Conservation (phyloP, 1,140 invertebrate species). For the Eurosta solidaginis region DNA sequence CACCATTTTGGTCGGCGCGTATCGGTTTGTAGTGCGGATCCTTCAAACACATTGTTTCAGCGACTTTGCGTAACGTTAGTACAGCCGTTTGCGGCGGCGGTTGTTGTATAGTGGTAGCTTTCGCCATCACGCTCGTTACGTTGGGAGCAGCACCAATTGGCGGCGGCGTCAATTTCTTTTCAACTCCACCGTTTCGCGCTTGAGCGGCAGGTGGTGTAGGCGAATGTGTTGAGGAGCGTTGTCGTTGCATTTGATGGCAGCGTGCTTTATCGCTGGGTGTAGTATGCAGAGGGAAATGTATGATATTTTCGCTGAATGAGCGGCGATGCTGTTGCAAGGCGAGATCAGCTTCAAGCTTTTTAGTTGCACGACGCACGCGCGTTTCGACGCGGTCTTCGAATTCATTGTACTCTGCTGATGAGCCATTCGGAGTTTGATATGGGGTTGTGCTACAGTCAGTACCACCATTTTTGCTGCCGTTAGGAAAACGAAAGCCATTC, state of each 20-base stretch:
- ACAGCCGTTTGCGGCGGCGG: constrained; percentile 39
- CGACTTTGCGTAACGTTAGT: constrained; percentile 65
- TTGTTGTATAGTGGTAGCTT: constrained; percentile 39
- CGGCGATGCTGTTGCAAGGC: constrained; percentile 64
- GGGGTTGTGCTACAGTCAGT: constrained; percentile 53
- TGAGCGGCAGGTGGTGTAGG: constrained; percentile 44
- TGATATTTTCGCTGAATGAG: constrained; percentile 72
- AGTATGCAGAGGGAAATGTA: constrained; percentile 62
- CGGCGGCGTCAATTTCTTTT: background rate
- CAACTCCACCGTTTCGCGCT: background rate
- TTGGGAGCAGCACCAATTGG: background rate
- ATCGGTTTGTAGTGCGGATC: constrained; percentile 78
- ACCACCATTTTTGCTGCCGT: constrained; percentile 45
- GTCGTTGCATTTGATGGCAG: constrained; percentile 66
- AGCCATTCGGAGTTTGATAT: constrained; percentile 53
- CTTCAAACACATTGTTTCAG: constrained; percentile 77
- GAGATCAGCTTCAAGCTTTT: constrained; percentile 58
- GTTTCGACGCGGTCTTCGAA: constrained; percentile 48
- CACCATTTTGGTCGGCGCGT: constrained; percentile 61
- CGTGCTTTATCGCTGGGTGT: constrained; percentile 75
- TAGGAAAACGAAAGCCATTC: constrained; percentile 51
- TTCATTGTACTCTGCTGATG: constrained; percentile 40
- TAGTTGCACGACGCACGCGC: constrained; percentile 56
- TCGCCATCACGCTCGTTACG: constrained; percentile 18
- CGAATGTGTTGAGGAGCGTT: constrained; percentile 53